phyloP scores from a whole-genome alignment of 2,888 invertebrate genomes.

The Anoncus sp. region DNA sequence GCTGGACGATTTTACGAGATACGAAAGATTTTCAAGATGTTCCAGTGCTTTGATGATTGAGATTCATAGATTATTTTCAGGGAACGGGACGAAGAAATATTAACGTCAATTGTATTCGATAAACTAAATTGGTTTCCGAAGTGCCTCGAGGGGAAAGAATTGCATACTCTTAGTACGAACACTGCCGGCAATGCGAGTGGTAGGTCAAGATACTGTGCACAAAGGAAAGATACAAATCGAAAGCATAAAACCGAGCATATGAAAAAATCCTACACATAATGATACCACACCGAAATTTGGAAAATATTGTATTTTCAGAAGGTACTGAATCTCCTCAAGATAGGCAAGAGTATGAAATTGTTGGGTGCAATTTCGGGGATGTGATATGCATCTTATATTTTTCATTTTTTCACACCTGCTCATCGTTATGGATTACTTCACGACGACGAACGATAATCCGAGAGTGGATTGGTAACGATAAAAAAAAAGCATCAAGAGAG shows the following conservation, averaged over 20 bases:
- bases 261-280: neutral
- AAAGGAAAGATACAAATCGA: neutral
- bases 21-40: neutral
- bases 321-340: too few species aligned
- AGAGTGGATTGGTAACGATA: conserved; percentile 11
- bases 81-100: conserved; percentile 1
- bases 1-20: conserved; percentile 10
- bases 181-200: neutral
- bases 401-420: too few species aligned
- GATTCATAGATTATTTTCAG: neutral
- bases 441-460: conserved; percentile 46
- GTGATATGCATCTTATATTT: too few species aligned
- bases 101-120: neutral
- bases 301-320: too few species aligned
- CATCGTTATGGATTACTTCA: conserved; percentile 46
- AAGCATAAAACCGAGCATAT: neutral
- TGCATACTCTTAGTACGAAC: neutral
- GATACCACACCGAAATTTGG: neutral
- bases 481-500: neutral
- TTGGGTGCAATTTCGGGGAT: too few species aligned
- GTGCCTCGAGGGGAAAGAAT: neutral
- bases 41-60: neutral
- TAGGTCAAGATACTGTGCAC: neutral
- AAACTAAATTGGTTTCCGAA: conserved; percentile 1
- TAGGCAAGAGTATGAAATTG: too few species aligned